These are phyloP conservation scores for Myopa testacea DNA, from an alignment of 2,888 invertebrate species.

Conservation along the genomic window DNA sequence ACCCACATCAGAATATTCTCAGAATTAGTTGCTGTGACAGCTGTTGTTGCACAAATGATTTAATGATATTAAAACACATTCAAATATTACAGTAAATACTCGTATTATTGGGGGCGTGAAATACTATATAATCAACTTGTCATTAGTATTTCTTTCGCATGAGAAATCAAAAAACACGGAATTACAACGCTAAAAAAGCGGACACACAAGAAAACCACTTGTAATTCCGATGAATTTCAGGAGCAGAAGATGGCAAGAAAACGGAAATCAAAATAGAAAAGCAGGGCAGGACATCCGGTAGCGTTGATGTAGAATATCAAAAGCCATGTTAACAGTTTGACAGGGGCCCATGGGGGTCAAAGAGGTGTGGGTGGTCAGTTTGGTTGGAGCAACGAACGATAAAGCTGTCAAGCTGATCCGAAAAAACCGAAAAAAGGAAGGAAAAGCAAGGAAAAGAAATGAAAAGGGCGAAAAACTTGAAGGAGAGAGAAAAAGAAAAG, in stretches of 20 bases:
- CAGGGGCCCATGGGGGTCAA: neutral
- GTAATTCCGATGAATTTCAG: constrained; percentile 13
- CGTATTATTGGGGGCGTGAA: neutral
- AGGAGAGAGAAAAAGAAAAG: no score
- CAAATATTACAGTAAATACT: neutral
- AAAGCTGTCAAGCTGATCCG: neutral
- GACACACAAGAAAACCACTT: constrained; percentile 1
- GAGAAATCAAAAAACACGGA: neutral
- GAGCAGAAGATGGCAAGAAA: constrained; percentile 1
- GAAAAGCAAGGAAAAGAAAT: no score
- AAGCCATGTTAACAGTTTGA: constrained; percentile 37
- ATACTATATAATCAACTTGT: neutral
- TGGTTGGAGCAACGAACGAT: neutral
- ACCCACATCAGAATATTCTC: neutral
- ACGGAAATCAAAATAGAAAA: constrained; percentile 26
- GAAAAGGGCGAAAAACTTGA: no score
- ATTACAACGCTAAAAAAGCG: neutral
- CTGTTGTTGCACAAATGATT: neutral
- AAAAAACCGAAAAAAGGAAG: neutral
- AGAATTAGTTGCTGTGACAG: constrained; percentile 5
- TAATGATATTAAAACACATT: neutral
- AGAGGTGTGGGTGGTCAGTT: neutral
- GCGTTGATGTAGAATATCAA: constrained; percentile 22
- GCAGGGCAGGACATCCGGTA: constrained; percentile 7
- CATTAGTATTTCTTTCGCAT: neutral